Evolutionary conservation across 1,140 invertebrate species (phyloP).

Genomic region (Platyscapa corneri): DNA sequence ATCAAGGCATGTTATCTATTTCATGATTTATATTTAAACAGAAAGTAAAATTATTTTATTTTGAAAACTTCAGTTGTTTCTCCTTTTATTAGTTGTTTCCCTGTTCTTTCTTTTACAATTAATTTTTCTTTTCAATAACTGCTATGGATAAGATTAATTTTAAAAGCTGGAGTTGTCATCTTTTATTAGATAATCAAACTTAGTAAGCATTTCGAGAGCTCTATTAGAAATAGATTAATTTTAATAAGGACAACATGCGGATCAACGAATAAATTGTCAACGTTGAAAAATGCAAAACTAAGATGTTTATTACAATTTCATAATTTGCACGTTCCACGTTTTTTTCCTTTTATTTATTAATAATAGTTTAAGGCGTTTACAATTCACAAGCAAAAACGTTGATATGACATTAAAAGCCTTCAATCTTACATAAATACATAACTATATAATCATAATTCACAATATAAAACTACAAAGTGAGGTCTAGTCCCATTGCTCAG

Average conservation of each 20-base stretch:
- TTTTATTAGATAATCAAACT: background rate
- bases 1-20: background rate
- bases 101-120: background rate
- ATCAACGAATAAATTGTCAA: background rate
- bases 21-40: slow-evolving; percentile 1
- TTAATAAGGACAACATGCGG: too few relatives aligned
- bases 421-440: too few relatives aligned
- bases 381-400: too few relatives aligned
- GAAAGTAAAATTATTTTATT: background rate
- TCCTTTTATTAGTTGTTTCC: background rate
- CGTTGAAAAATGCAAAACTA: background rate
- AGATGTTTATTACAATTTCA: background rate
- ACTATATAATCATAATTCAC: too few relatives aligned
- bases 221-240: background rate
- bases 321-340: background rate
- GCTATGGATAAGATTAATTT: too few relatives aligned
- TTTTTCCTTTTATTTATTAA: too few relatives aligned
- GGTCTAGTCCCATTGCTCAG: too few relatives aligned
- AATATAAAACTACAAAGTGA: too few relatives aligned
- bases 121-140: background rate
- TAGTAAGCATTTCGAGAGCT: background rate
- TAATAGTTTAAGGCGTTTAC: too few relatives aligned
- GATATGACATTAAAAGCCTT: too few relatives aligned
- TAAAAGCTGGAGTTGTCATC: too few relatives aligned
- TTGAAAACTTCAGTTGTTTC: background rate